Evolutionary conservation across 2,797 vertebrate genomes (phyloP), one percentile per base, ranked within the genome.

Genomic region (Delichon dasypus): DNA sequence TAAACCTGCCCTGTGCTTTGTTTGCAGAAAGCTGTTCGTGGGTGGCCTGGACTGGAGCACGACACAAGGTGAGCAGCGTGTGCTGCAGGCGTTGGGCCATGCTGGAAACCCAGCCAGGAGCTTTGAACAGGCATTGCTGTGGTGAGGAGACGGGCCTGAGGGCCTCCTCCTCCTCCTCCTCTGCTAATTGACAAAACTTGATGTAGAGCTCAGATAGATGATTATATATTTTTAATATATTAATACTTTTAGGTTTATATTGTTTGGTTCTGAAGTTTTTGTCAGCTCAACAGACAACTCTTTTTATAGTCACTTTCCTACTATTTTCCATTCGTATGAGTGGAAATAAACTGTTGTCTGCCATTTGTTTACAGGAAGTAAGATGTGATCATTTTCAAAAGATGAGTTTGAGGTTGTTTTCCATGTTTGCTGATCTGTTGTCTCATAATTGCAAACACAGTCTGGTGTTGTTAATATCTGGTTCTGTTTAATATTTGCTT

Each of bases 11-110:
- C 12, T 84, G 21, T 96, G 66, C 97, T 76, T 96, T 47, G 11
- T 88, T 98, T 98, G 66, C 98, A 99, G 99, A 93, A 99, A 99
- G 98, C 98, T 99, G 84, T 99, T 99, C 97, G 99, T 99, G 97
- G 99, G 99, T 94, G 99, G 99, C 95, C 98, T 99, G 95, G 99
- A 99, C 98, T 99, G 99, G 99, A 99, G 99, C 95, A 99, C 99
- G 17, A 99, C 99, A 55, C 99, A 99, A 99, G 99, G 99, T 99
- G 96, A 98, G 98, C 32, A 20, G 4, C 0, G 11, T 10, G 30
- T 53, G 58, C 80, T 84, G 66, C 66, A 53, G 66, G 81, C 3
- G 0, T 5, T 27, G 61, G 81, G 32, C 18, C 21, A 1, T 2
- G 23, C 40, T 27, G 76, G 30, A 16, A 71, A 30, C 23, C 13